phyloP scores from a whole-genome alignment of 2,113 vertebrate genomes.

The Poeciliopsis occidentalis region DNA sequence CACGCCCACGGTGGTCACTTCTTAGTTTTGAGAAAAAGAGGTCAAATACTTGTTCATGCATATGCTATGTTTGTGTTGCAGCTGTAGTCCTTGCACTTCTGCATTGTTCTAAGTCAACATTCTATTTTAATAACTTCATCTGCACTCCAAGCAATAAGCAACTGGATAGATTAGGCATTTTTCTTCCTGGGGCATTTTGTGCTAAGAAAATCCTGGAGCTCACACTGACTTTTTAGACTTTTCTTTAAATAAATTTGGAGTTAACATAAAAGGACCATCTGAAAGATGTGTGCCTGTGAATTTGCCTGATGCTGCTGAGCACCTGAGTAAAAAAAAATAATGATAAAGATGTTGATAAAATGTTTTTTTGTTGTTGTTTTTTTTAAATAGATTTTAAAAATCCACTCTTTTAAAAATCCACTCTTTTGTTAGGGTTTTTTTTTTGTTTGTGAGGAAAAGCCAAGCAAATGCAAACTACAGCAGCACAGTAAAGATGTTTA shows the following conservation, averaged over 20 bases:
- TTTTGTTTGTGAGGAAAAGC: too few species aligned
- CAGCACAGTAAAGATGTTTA: too few species aligned
- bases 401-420: too few species aligned
- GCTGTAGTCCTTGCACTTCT: slow-evolving; percentile 31
- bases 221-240: background rate
- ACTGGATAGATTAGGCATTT: background rate
- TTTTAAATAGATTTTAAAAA: background rate
- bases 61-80: slow-evolving; percentile 29
- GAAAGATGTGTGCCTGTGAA: background rate
- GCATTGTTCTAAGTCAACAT: slow-evolving; percentile 47
- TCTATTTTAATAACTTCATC: slow-evolving; percentile 17
- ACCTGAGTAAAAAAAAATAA: background rate
- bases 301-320: background rate
- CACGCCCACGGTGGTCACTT: slow-evolving; percentile 62
- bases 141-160: slow-evolving; percentile 9
- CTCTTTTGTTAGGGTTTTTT: background rate
- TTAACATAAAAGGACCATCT: background rate
- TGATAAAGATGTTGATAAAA: background rate
- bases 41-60: background rate
- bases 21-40: slow-evolving; percentile 37
- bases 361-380: too few species aligned
- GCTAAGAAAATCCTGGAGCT: background rate
- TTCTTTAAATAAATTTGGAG: too few species aligned
- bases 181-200: background rate
- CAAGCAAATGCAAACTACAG: too few species aligned